Percentiles rank a stretch among this genome's conserved stretches.
Conservation (phyloP, 2,888 invertebrate genomes). For the Scaptomyza tumidula region DNA sequence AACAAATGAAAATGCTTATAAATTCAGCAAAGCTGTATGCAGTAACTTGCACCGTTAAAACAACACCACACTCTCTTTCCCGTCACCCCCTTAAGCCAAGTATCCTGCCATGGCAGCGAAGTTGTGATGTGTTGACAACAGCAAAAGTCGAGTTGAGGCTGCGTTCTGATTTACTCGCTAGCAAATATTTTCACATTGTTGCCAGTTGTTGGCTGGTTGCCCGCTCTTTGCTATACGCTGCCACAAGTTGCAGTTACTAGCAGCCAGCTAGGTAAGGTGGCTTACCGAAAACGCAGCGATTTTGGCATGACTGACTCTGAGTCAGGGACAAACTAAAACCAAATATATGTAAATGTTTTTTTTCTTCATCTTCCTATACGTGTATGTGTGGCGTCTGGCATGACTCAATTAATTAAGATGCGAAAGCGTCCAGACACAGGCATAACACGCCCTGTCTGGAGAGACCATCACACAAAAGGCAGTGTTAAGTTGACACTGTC, state of each 20-base stretch:
- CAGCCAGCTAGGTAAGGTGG: conserved; percentile 61
- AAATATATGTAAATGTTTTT: background rate
- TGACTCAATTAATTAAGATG: conserved; percentile 73
- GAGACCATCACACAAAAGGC: conserved; percentile 32
- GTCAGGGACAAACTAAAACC: background rate
- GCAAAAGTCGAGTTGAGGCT: conserved; percentile 15
- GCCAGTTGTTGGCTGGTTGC: conserved; percentile 43
- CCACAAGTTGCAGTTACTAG: conserved; percentile 48
- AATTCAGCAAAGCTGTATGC: background rate
- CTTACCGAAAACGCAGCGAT: conserved; percentile 60
- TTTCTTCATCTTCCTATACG: background rate
- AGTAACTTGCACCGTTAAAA: conserved; percentile 6
- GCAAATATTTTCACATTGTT: conserved; percentile 48
- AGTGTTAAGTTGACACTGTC: conserved; percentile 58
- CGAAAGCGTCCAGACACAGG: conserved; percentile 67
- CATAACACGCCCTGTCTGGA: conserved; percentile 67
- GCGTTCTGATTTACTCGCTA: conserved; percentile 59
- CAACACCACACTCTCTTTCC: background rate
- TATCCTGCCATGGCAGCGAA: background rate
- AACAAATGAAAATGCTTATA: conserved; percentile 2
- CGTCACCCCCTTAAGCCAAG: background rate
- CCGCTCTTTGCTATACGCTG: conserved; percentile 40
- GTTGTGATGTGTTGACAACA: conserved; percentile 28
- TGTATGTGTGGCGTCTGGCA: conserved; percentile 46
- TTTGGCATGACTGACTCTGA: conserved; percentile 59